phyloP scores from a whole-genome alignment of 2,797 vertebrate species.

The Oreochromis grahami region DNA sequence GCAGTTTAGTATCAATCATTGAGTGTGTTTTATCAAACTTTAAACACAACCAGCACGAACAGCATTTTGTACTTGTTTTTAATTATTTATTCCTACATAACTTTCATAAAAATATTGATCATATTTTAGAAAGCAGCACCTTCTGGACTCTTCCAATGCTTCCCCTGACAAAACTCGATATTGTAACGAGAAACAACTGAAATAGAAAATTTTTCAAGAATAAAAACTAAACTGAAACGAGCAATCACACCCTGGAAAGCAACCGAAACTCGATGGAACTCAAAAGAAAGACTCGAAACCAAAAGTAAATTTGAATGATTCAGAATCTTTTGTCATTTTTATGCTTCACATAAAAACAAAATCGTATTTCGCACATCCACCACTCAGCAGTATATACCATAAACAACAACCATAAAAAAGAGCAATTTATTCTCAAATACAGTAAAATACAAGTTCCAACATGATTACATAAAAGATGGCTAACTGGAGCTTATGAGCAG shows the following conservation, averaged over 20 bases:
- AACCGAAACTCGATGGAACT: background rate
- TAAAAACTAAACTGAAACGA: background rate
- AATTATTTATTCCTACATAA: background rate
- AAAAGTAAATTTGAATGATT: background rate
- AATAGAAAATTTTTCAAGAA: background rate
- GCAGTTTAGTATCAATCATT: background rate
- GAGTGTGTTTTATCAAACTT: background rate
- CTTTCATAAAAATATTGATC: background rate
- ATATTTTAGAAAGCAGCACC: background rate
- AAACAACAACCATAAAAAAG: background rate
- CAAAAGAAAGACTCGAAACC: background rate
- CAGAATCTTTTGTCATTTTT: background rate
- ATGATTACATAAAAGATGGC: background rate
- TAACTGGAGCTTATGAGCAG: background rate
- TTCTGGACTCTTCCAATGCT: background rate
- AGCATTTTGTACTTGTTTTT: background rate
- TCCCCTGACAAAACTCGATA: background rate
- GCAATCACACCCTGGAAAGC: background rate
- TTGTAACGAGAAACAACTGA: background rate
- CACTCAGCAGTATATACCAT: background rate
- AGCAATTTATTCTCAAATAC: background rate
- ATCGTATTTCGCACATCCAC: background rate
- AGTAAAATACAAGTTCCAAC: background rate
- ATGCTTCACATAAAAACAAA: background rate
- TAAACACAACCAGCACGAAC: background rate